These are phyloP conservation scores for Myotis yumanensis DNA, from an alignment of 2,113 vertebrate species.

Conservation along the genomic window DNA sequence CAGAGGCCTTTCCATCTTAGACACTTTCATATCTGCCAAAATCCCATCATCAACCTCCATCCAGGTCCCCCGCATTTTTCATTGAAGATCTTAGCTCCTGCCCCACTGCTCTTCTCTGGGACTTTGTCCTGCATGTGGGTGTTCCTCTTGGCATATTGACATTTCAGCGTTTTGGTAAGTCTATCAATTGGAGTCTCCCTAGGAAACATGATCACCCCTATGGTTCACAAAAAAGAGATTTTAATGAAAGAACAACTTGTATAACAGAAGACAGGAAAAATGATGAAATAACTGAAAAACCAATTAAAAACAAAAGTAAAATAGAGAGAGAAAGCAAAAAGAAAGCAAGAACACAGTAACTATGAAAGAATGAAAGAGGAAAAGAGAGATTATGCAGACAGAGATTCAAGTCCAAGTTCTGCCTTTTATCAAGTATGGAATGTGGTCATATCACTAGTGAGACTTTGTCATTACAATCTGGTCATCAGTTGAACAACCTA, in stretches of 20 bases:
- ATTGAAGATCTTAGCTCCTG: background rate
- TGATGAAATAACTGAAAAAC: background rate
- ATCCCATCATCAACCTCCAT: background rate
- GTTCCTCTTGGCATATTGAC: background rate
- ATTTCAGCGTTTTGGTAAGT: background rate
- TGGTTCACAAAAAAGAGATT: background rate
- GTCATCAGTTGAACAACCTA: background rate
- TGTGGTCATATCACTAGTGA: background rate
- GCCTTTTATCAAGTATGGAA: background rate
- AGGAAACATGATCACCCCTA: background rate
- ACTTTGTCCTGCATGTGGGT: background rate
- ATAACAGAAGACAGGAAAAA: background rate
- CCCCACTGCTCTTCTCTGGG: background rate
- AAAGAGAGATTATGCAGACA: background rate
- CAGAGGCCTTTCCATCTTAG: background rate
- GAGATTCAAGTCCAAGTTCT: background rate
- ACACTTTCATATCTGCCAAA: constrained; percentile 17
- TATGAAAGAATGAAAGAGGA: background rate
- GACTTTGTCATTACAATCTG: background rate
- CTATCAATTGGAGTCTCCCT: background rate
- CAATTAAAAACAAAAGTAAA: background rate
- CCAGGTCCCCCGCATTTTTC: background rate
- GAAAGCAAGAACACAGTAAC: background rate
- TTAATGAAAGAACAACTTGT: background rate
- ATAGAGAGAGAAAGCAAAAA: background rate